Conservation (phyloP, 1,140 invertebrate species). For the Micrasema minimum region DNA sequence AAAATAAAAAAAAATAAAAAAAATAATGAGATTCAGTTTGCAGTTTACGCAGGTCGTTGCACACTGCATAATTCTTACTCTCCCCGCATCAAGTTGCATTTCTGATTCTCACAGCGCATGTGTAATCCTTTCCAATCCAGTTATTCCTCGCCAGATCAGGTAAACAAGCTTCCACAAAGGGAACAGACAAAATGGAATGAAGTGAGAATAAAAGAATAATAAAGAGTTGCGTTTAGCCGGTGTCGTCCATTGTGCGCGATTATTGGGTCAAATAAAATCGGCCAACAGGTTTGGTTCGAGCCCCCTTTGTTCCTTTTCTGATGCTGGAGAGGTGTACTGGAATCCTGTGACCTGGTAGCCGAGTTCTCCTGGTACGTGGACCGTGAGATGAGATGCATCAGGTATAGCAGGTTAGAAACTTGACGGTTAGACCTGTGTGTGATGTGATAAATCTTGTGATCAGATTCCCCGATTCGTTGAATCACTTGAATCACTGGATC, state of each 20-base stretch:
- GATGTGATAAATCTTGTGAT: no score
- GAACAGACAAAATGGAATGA: constrained; percentile 37
- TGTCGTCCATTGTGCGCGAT: constrained; percentile 42
- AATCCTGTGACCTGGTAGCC: no score
- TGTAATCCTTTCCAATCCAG: constrained; percentile 18
- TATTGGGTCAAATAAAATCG: constrained; percentile 46
- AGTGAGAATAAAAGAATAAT: constrained; percentile 39
- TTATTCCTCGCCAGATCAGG: constrained; percentile 8
- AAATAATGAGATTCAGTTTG: neutral
- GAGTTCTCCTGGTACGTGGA: neutral
- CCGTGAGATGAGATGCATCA: constrained; percentile 24
- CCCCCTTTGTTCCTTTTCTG: neutral
- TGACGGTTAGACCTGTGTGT: no score
- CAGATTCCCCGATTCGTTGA: no score
- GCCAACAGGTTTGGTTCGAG: constrained; percentile 36
- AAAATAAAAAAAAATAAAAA: constrained; percentile 12
- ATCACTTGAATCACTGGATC: no score
- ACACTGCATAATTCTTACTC: constrained; percentile 2
- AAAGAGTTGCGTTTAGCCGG: constrained; percentile 35
- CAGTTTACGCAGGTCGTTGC: constrained; percentile 1
- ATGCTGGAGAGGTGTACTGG: no score
- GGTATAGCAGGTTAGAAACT: neutral
- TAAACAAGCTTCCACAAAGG: constrained; percentile 34
- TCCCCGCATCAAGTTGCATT: constrained; percentile 1
- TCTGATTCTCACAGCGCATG: constrained; percentile 12